A percentile compares a stretch with the other conserved stretches of the same genome.
phyloP scores from a whole-genome alignment of 2,888 invertebrate species.

The Agrochola lota region DNA sequence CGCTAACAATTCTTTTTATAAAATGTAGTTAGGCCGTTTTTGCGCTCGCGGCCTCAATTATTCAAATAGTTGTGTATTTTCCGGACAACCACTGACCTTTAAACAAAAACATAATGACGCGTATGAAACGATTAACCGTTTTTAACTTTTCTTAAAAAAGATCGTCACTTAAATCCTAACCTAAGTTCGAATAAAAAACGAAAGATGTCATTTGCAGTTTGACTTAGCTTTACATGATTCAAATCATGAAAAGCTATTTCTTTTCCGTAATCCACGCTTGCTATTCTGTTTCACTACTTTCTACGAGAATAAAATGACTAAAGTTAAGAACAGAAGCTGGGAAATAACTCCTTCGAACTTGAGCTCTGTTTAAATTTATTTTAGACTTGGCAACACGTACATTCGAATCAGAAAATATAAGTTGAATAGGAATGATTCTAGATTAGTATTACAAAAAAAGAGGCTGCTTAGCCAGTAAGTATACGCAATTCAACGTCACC shows the following conservation, averaged over 20 bases:
- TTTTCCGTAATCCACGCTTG: conserved; percentile 34
- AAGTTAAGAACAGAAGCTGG: conserved; percentile 16
- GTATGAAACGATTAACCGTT: background rate
- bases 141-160: background rate
- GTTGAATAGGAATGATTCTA: background rate
- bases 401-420: conserved; percentile 2
- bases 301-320: conserved; percentile 24
- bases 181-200: conserved; percentile 45
- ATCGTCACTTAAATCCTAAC: conserved; percentile 28
- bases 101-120: background rate
- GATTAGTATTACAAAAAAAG: background rate
- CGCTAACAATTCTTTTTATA: too few species aligned
- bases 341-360: conserved; percentile 3
- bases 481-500: background rate
- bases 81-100: background rate
- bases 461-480: background rate
- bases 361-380: conserved; percentile 3
- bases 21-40: too few species aligned
- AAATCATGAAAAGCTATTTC: conserved; percentile 41
- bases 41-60: too few species aligned
- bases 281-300: conserved; percentile 19
- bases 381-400: background rate
- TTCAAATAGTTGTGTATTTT: background rate
- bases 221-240: conserved; percentile 42
- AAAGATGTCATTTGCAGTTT: conserved; percentile 52